Base-by-base conservation (phyloP, 2,888 invertebrate genomes). In the Sarcophaga variegata region DNA sequence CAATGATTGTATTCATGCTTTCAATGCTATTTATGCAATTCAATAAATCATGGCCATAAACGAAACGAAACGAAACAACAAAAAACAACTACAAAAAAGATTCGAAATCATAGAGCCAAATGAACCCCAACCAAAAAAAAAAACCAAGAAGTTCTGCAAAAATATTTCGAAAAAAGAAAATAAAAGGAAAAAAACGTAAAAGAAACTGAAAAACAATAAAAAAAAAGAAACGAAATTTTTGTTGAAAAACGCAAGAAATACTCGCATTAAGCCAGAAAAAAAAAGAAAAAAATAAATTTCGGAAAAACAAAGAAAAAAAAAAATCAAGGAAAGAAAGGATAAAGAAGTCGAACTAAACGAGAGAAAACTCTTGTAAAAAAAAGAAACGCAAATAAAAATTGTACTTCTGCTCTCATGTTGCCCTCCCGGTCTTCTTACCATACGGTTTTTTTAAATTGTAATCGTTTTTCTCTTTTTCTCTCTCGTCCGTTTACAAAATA, bases 1-100 rank as follows among this genome's bases (percentile, higher is more conserved):
- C 85, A 86, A 90, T 92, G 92, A 92, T 92, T 92, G 91, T 90
- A 90, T 90, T 37, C 37, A 37, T 91, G 92, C 92, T 83, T 86
- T 83, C 91, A 90, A 90, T 91, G 90, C 91, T 91, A 91, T 92
- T 92, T 92, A 92, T 92, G 91, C 91, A 91, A 91, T 91, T 92
- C 92, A 90, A 92, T 92, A 92, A 92, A 92, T 92, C 92, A 92
- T 91, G 89, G 85, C 75, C 91, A 88, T 85, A 89, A 89, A 89
- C 81, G 85, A 82, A 78, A 69, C 54, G 67, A 81, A 81, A 22
- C 14, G 14, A 64, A 71, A 67, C 63, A 71, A 79, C 20, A 11
- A 67, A 49, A 2, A 54, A 54, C 54, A 54, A 17, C 17, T 17
- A 66, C 11, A 76, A 76, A 63, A 74, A 66, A n/a, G 12, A 37